A percentile compares a stretch with the other conserved stretches of the same genome.
phyloP scores from a whole-genome alignment of 2,888 invertebrate species.

The Chironomus riparius region DNA sequence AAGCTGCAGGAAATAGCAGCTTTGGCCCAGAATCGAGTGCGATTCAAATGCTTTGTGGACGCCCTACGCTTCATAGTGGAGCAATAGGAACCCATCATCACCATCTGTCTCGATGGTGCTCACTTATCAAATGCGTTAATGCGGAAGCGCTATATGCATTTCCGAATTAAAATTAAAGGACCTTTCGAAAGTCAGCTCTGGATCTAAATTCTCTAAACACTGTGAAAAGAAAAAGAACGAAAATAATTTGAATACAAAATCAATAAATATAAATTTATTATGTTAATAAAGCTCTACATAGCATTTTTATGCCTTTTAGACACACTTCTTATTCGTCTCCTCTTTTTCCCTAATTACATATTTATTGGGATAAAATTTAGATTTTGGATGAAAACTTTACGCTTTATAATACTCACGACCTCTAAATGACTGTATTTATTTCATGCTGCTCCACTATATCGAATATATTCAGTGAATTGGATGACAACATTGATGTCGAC shows the following conservation, averaged over 20 bases:
- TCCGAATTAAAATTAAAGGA: too few species aligned
- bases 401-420: background rate
- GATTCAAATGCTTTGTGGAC: too few species aligned
- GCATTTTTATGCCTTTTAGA: background rate
- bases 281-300: conserved; percentile 8
- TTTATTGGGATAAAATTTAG: background rate
- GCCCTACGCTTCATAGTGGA: too few species aligned
- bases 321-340: background rate
- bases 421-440: background rate
- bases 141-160: too few species aligned
- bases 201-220: too few species aligned
- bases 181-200: too few species aligned
- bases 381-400: background rate
- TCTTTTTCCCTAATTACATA: background rate
- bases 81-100: too few species aligned
- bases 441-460: background rate
- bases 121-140: too few species aligned
- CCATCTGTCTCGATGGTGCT: too few species aligned
- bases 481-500: background rate
- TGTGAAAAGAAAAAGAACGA: background rate
- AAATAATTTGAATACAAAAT: conserved; percentile 23
- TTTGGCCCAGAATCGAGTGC: too few species aligned
- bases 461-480: background rate
- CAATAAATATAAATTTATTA: conserved; percentile 26
- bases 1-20: too few species aligned